Conservation (phyloP, 2,797 vertebrate species). For the Masticophis lateralis region DNA sequence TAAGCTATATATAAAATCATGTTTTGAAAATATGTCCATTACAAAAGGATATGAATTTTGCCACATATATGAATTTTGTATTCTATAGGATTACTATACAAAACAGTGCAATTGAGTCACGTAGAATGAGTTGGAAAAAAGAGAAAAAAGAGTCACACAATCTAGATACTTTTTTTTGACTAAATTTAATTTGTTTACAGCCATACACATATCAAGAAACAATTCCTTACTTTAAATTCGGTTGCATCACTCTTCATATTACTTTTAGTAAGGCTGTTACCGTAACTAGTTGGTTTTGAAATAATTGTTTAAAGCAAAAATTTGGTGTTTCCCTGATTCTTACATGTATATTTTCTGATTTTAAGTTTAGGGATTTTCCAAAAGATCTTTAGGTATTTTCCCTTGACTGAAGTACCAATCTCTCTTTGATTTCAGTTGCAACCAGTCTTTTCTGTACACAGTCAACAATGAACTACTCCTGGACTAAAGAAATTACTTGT, state of each 20-base stretch:
- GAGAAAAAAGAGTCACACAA: conserved; percentile 60
- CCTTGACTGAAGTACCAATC: rapidly evolving
- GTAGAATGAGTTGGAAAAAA: conserved; percentile 40
- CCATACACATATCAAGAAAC: conserved; percentile 64
- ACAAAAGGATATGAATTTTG: background rate
- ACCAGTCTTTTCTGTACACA: background rate
- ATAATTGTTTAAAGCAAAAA: conserved; percentile 41
- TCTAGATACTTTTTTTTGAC: conserved; percentile 59
- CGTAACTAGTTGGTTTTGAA: conserved; percentile 43
- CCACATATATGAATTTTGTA: conserved; percentile 7
- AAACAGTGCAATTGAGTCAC: conserved; percentile 33
- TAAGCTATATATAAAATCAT: background rate
- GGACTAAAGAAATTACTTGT: background rate
- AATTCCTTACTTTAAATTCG: conserved; percentile 45
- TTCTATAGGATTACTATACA: conserved; percentile 20
- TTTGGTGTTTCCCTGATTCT: conserved; percentile 1
- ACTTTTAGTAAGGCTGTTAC: conserved; percentile 41
- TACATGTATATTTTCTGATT: conserved; percentile 4
- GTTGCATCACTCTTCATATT: conserved; percentile 44
- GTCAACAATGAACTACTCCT: background rate
- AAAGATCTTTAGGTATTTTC: background rate
- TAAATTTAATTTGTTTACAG: conserved; percentile 71
- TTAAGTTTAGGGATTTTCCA: background rate
- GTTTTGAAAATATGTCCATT: background rate
- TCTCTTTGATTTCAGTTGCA: background rate